Evolutionary conservation across 2,113 vertebrate species (phyloP).

Genomic region (Chionomys nivalis): DNA sequence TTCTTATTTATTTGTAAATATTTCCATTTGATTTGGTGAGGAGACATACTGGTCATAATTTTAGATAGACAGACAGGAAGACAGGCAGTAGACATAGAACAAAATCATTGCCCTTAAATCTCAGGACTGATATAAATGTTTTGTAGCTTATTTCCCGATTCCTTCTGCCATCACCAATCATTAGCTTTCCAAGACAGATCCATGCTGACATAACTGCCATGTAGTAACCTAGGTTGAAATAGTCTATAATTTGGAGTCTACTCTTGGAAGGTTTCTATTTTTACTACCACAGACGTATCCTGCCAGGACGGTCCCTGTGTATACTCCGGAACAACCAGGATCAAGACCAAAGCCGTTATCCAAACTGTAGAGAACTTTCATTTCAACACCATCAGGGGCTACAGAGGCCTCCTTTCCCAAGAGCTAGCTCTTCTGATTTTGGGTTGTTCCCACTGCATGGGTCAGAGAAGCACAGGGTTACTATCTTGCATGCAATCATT

Average conservation of each 20-base stretch:
- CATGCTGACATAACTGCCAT: background rate
- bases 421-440: background rate
- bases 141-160: background rate
- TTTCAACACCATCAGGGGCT: background rate
- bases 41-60: background rate
- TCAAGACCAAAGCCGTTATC: background rate
- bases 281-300: background rate
- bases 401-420: background rate
- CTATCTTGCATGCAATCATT: background rate
- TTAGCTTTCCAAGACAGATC: background rate
- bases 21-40: background rate
- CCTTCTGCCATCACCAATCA: background rate
- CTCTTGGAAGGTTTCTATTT: background rate
- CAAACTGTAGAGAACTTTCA: rapidly evolving
- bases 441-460: too few relatives aligned
- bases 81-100: background rate
- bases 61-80: background rate
- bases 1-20: background rate
- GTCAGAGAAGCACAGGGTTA: background rate
- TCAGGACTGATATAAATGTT: background rate
- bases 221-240: background rate
- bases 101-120: background rate
- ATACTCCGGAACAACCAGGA: rapidly evolving
- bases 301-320: background rate
- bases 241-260: background rate